Evolutionary conservation across 2,113 vertebrate species (phyloP).

Genomic region (Patagioenas fasciata): DNA sequence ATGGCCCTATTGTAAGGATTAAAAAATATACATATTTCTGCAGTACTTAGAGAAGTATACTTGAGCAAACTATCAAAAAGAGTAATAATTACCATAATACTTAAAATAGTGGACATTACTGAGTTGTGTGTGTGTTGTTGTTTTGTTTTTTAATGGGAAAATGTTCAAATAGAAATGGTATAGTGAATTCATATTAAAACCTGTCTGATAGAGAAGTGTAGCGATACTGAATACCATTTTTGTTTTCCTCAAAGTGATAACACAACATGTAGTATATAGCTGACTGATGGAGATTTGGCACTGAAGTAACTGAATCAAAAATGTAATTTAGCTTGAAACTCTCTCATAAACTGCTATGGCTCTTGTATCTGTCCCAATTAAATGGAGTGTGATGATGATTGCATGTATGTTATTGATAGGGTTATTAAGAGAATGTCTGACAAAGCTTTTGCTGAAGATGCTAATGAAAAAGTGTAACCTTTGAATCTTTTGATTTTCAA

Average conservation of each 20-base stretch:
- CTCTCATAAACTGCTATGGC: not conserved
- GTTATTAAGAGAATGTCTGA: not conserved
- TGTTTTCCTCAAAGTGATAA: not conserved
- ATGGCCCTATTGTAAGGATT: not conserved
- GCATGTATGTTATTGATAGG: not conserved
- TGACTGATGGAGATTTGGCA: not conserved
- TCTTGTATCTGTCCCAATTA: slow-evolving; percentile 24
- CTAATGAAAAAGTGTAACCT: not conserved
- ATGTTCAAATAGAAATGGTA: not conserved
- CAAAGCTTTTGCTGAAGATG: not conserved
- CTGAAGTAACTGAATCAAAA: slow-evolving; percentile 21
- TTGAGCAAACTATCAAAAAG: not conserved
- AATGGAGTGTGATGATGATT: not conserved
- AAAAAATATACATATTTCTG: not conserved
- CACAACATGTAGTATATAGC: not conserved
- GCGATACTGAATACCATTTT: not conserved
- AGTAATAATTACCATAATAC: not conserved
- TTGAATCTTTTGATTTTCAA: not conserved
- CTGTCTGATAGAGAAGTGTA: not conserved
- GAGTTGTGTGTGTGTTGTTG: not conserved
- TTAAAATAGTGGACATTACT: not conserved
- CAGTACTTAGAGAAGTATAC: not conserved
- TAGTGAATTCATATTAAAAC: not conserved
- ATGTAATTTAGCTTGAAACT: slow-evolving; percentile 14
- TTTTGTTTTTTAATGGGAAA: not conserved